A percentile compares a stretch with the other conserved stretches of the same genome.
phyloP scores from a whole-genome alignment of 2,888 invertebrate genomes.

The Dryomyza anilis region DNA sequence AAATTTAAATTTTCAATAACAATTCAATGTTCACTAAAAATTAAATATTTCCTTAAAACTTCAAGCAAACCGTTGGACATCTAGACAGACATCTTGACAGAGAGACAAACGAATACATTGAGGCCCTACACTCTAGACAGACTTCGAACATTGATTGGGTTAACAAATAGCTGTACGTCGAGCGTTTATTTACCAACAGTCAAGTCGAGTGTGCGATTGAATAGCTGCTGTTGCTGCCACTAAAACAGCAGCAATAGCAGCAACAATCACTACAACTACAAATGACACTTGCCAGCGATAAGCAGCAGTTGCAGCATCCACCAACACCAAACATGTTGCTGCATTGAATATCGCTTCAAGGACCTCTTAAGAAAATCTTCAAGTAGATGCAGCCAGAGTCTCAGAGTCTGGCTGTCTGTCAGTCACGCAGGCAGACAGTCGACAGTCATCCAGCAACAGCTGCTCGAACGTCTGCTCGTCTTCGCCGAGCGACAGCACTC shows the following conservation, averaged over 20 bases:
- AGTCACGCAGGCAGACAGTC: too few relatives aligned
- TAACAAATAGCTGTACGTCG: background rate
- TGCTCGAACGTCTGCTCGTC: background rate
- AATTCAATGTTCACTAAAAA: too few relatives aligned
- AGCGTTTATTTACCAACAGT: constrained; percentile 9
- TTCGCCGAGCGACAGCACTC: too few relatives aligned
- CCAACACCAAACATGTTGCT: background rate
- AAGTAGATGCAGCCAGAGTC: background rate
- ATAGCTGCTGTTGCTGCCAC: constrained; percentile 2
- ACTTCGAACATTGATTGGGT: background rate
- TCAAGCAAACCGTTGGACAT: too few relatives aligned
- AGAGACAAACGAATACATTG: background rate
- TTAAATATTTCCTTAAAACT: too few relatives aligned
- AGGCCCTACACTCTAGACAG: background rate
- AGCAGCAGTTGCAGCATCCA: background rate
- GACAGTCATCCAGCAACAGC: constrained; percentile 1
- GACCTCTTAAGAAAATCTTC: background rate
- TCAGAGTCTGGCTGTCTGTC: too few relatives aligned
- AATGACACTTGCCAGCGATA: background rate
- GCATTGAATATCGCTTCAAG: constrained; percentile 12
- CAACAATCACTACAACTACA: background rate
- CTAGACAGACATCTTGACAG: background rate
- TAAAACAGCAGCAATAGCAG: background rate
- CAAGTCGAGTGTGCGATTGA: constrained; percentile 2
- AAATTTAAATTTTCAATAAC: too few relatives aligned